Base-by-base conservation (phyloP, 1,140 invertebrate species). In the Amphibalanus amphitrite region DNA sequence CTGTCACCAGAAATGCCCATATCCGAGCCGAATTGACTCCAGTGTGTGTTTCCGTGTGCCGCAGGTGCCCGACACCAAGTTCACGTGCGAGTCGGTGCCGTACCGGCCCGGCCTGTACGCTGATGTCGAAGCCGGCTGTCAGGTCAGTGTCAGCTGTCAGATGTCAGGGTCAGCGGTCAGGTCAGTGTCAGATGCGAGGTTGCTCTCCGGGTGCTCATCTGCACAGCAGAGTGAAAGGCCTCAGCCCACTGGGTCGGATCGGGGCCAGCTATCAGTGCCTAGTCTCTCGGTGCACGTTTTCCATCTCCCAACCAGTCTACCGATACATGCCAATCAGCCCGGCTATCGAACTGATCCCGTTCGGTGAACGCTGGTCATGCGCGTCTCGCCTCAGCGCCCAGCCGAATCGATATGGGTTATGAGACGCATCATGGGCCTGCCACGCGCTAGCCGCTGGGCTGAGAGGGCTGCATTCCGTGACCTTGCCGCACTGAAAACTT, bases 61-160 rank as follows among this genome's bases (percentile, higher is more conserved):
- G 15, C 73, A 75, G 69, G 72, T 79, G n/a, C 80, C 80, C 0
- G 69, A 74, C n/a, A 80, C 80, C 0, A 73, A 74, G 13, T 81
- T 81, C 74, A 73, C 71, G 29, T 81, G 80, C 67, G 71, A 69
- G 1, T 71, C 75, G 29, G 77, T 77, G 64, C 72, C 75, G 38
- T 75, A 71, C 69, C 77, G 76, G 70, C 76, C 78, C 59, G 80
- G 80, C 20, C 80, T 80, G 69, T 81, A 79, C 70, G 79, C 78
- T 3, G 80, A 81, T 69, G 74, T 74, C 17, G 77, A 78, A 70
- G 75, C 76, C 25, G 71, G 76, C 20, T 80, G 79, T 74, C 82
- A 84, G 78, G 77, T 79, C n/a, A n/a, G n/a, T n/a, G n/a, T n/a
- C n/a, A n/a, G n/a, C n/a, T n/a, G n/a, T n/a, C n/a, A n/a, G n/a